Evolutionary conservation across 2,797 vertebrate genomes (phyloP), one percentile per base, ranked within the genome.

Genomic region (Urocyon cinereoargenteus): DNA sequence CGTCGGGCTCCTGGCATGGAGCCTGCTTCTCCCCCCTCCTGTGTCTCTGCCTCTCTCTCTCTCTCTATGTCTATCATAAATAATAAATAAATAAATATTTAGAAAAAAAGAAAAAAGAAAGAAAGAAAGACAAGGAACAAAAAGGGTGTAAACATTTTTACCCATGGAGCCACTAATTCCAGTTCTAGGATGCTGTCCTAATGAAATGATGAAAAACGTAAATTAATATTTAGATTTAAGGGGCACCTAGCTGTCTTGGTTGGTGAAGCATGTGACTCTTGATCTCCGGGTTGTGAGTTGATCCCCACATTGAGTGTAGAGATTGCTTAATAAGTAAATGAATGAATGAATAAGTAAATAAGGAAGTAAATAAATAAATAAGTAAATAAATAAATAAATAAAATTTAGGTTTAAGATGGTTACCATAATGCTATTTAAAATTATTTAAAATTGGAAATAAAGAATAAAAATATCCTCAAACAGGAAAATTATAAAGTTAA

Each of bases 151-250:
- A 90, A 26, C 5, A 0, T 59, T 86, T 92, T 86, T 92, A 57
- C 18, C 49, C 10, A 55, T 14, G 78, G 36, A 84, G 28, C 13
- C 21, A 77, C 53, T 49, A 49, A 86, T 55, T 77, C 45, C 12
- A 26, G 8, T 91, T 86, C 11, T 61, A 77, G 19, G 34, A 55
- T 87, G 66, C 14, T 82, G 12, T 75, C 4, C 7, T 49, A 93
- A 90, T 36, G 59, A 93, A 77, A 77, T 11, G 6, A 75, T 57
- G 55, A 51, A 34, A 90, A 86, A 34, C 31, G 57, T 14, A 75
- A 87, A 89, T 81, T 59, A 64, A 90, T 86, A 86, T 70, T 61
- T 95, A 3, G 70, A 73, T 73, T 26, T 73, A 73, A 40, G 70
- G 70, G 70, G 36, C 5, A 22, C 70, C 6, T 24, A 40, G 22